phyloP scores from a whole-genome alignment of 2,888 invertebrate species.

The Poecilobothrus nobilitatus region DNA sequence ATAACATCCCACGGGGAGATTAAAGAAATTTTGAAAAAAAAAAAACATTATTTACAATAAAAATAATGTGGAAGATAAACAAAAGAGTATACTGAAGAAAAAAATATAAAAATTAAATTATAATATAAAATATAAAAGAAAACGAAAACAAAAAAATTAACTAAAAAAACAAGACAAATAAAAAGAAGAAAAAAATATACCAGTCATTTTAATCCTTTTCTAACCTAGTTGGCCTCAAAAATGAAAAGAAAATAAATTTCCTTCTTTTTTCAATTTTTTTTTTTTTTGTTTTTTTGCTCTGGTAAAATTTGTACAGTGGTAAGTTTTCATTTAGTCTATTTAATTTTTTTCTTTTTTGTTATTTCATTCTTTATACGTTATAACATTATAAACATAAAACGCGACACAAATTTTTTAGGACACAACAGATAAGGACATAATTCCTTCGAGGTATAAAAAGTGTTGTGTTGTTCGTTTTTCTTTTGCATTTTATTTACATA shows the following conservation, averaged over 20 bases:
- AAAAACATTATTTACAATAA: not conserved
- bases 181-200: not conserved
- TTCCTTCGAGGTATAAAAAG: not conserved
- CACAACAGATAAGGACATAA: conserved; percentile 3
- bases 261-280: not conserved
- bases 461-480: not conserved
- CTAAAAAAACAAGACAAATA: no score
- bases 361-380: not conserved
- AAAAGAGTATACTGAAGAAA: not conserved
- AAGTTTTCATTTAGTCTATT: not conserved
- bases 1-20: not conserved
- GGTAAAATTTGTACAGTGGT: not conserved
- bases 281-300: not conserved
- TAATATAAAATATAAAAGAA: no score
- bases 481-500: not conserved
- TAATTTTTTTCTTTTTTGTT: not conserved
- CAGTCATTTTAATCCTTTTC: not conserved
- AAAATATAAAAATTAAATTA: not conserved
- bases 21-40: not conserved
- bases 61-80: not conserved
- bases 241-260: not conserved
- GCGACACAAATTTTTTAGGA: conserved; percentile 5
- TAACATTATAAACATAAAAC: not conserved
- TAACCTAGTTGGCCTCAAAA: conserved; percentile 1
- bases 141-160: not conserved